Evolutionary conservation across 2,797 vertebrate species (phyloP).

Genomic region (Scyliorhinus canicula): DNA sequence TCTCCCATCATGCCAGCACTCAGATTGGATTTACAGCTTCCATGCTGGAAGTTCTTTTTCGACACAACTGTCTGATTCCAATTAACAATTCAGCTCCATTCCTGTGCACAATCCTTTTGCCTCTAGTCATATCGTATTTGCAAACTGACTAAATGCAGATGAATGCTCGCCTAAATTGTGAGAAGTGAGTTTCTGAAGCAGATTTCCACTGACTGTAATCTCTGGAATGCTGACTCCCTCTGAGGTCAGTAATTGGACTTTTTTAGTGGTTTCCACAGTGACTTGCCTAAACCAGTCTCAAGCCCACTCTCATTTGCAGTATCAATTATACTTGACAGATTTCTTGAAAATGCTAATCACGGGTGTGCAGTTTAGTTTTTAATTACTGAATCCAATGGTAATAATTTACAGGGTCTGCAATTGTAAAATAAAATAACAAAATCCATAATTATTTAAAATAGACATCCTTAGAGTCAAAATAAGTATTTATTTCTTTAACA

Average conservation of each 20-base stretch:
- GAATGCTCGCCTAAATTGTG: slow-evolving; percentile 65
- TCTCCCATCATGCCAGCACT: neutral
- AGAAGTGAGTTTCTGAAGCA: slow-evolving; percentile 67
- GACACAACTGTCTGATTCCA: slow-evolving; percentile 55
- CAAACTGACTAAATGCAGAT: slow-evolving; percentile 65
- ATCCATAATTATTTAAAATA: neutral
- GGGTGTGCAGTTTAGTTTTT: slow-evolving; percentile 15
- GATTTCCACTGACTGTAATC: slow-evolving; percentile 71
- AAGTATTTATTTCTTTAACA: neutral
- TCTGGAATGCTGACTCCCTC: slow-evolving; percentile 53
- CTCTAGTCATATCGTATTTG: slow-evolving; percentile 59
- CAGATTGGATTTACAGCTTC: neutral
- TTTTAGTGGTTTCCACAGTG: slow-evolving; percentile 58
- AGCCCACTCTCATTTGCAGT: slow-evolving; percentile 65
- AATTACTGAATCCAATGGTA: slow-evolving; percentile 1
- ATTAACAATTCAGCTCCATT: slow-evolving; percentile 59
- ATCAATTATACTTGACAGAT: slow-evolving; percentile 23
- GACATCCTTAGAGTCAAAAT: neutral
- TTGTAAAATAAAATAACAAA: neutral
- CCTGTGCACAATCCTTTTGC: slow-evolving; percentile 64
- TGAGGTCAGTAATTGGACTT: slow-evolving; percentile 49
- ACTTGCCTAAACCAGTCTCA: slow-evolving; percentile 78
- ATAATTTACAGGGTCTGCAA: neutral
- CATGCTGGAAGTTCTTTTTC: neutral
- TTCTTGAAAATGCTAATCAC: slow-evolving; percentile 16